A percentile compares a stretch with the other conserved stretches of the same genome.
These are phyloP conservation scores for Corynorhinus townsendii DNA, from an alignment of 2,113 vertebrate genomes.

Conservation along the genomic window DNA sequence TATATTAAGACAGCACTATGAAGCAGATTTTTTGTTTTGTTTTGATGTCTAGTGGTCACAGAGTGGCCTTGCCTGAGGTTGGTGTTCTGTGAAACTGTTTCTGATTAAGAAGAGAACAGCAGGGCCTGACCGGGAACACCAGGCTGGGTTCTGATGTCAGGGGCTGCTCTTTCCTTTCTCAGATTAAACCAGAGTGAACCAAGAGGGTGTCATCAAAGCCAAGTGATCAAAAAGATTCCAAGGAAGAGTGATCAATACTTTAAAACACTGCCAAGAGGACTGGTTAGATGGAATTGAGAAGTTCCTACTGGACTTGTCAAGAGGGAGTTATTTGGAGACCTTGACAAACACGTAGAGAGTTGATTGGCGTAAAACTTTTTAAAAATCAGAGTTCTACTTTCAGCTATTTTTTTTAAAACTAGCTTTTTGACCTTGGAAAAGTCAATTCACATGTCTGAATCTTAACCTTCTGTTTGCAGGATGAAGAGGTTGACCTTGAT, in stretches of 20 bases:
- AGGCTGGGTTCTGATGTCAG: background rate
- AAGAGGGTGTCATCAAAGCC: background rate
- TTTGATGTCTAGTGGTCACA: background rate
- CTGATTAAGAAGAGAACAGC: background rate
- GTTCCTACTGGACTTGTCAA: background rate
- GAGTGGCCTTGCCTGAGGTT: background rate
- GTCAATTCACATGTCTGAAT: background rate
- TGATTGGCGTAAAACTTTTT: background rate
- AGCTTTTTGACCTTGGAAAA: background rate
- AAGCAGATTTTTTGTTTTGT: background rate
- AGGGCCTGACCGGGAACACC: background rate
- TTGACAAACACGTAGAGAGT: background rate
- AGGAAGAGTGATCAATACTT: background rate
- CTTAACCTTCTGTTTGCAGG: background rate
- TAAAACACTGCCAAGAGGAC: background rate
- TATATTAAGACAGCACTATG: background rate
- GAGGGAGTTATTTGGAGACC: background rate
- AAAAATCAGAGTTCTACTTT: background rate
- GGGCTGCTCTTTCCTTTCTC: background rate
- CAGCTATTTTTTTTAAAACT: background rate
- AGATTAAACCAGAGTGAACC: background rate
- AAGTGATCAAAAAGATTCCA: background rate
- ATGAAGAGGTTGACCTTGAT: background rate
- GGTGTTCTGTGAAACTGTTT: background rate
- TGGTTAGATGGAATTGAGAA: background rate